Conservation (phyloP, 2,113 vertebrate genomes). For the Kobus ellipsiprymnus region DNA sequence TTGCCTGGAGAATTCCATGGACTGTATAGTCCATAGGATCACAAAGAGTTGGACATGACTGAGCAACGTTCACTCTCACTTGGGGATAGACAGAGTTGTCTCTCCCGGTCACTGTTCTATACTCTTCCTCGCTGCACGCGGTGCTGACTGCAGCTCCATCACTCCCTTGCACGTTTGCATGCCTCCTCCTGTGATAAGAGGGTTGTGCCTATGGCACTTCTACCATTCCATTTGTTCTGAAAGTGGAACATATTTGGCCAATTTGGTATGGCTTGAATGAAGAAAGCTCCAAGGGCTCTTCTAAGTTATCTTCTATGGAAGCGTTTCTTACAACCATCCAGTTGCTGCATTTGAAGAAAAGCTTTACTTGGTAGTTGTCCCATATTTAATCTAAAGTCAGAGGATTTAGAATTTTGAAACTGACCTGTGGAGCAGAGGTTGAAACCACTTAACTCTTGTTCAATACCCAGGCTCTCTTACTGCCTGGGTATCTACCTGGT, state of each 20-base stretch:
- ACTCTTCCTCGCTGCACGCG: neutral
- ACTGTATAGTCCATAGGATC: neutral
- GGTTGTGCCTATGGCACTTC: neutral
- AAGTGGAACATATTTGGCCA: neutral
- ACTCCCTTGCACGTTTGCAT: neutral
- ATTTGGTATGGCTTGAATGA: neutral
- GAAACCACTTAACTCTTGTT: neutral
- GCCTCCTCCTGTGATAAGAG: neutral
- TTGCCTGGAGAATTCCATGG: neutral
- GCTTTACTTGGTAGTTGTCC: neutral
- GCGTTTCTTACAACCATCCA: neutral
- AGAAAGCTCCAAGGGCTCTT: neutral
- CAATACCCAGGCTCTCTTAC: neutral
- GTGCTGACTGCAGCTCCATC: neutral
- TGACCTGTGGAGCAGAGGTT: neutral
- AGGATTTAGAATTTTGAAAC: neutral
- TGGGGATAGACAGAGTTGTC: neutral
- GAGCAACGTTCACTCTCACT: neutral
- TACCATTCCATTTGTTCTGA: neutral
- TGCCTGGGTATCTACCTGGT: neutral
- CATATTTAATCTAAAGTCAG: neutral
- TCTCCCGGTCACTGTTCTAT: neutral
- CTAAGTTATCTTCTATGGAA: neutral
- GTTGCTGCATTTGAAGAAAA: neutral
- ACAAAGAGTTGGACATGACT: neutral